Evolutionary conservation across 2,113 vertebrate species (phyloP).

Genomic region (Phylloscopus trochilus): DNA sequence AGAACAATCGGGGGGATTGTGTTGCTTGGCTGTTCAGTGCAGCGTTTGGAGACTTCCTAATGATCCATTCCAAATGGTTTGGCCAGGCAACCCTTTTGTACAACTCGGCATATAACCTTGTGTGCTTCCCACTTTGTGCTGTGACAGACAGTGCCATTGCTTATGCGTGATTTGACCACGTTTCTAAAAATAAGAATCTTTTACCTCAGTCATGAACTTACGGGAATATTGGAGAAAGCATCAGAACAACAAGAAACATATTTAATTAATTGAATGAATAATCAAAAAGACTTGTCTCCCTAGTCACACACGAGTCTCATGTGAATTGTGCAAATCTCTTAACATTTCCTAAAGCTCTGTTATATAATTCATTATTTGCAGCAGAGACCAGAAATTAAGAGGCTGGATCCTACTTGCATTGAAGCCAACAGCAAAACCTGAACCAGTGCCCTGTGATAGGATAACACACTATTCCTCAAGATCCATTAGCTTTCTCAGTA

Average conservation of each 20-base stretch:
- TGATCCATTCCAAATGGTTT: conserved; percentile 28
- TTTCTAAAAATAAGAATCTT: neutral
- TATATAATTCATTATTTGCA: conserved; percentile 10
- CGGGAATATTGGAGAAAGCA: neutral
- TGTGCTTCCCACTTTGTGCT: neutral
- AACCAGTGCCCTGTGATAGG: neutral
- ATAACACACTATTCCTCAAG: neutral
- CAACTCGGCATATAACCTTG: neutral
- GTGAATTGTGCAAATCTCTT: neutral
- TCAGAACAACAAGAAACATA: neutral
- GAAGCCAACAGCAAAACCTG: neutral
- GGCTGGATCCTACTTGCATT: neutral
- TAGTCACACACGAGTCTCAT: neutral
- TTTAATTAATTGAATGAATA: neutral
- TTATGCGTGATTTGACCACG: accelerated
- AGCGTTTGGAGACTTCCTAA: conserved; percentile 20
- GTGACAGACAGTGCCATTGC: neutral
- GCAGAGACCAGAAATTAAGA: neutral
- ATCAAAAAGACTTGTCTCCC: neutral
- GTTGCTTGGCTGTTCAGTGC: neutral
- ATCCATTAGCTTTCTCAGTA: neutral
- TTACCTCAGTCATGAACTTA: neutral
- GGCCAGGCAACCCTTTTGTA: neutral
- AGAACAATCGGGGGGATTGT: conserved; percentile 34
- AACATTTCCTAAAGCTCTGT: conserved; percentile 20